These are phyloP conservation scores for Drosophila nigricruria DNA, from an alignment of 2,888 invertebrate genomes.

Conservation along the genomic window DNA sequence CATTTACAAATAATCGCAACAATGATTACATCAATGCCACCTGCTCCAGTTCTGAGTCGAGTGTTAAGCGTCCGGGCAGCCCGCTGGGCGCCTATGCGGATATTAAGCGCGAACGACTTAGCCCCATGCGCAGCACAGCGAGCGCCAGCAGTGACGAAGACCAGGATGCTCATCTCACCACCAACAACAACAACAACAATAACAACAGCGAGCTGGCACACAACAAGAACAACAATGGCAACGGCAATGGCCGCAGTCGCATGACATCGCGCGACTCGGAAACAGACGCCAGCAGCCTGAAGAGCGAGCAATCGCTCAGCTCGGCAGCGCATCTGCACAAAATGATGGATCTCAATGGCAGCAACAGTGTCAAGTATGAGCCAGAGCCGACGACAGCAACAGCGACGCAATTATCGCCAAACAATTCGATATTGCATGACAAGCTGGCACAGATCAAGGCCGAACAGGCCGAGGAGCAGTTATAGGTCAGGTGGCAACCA, in stretches of 20 bases:
- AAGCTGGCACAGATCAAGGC: constrained; percentile 85
- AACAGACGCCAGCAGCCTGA: constrained; percentile 80
- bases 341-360: constrained; percentile 82
- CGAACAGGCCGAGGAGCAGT: constrained; percentile 84
- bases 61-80: constrained; percentile 82
- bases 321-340: constrained; percentile 57
- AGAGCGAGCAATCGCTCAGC: constrained; percentile 70
- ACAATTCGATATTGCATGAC: constrained; percentile 82
- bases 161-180: constrained; percentile 35
- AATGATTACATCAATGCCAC: constrained; percentile 69
- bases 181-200: constrained; percentile 62
- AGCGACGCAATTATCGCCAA: constrained; percentile 37
- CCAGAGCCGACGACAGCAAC: constrained; percentile 22
- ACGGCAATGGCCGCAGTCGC: constrained; percentile 71
- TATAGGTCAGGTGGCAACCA: constrained; percentile 83
- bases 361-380: constrained; percentile 64
- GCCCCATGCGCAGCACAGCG: constrained; percentile 65
- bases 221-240: constrained; percentile 63
- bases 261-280: constrained; percentile 81
- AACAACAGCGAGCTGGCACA: constrained; percentile 58
- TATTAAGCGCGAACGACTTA: constrained; percentile 87
- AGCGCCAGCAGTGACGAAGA: constrained; percentile 71
- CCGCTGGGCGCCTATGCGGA: constrained; percentile 84
- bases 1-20: constrained; percentile 79
- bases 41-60: constrained; percentile 48